Conservation (phyloP, 2,113 vertebrate species). For the Gavia stellata region DNA sequence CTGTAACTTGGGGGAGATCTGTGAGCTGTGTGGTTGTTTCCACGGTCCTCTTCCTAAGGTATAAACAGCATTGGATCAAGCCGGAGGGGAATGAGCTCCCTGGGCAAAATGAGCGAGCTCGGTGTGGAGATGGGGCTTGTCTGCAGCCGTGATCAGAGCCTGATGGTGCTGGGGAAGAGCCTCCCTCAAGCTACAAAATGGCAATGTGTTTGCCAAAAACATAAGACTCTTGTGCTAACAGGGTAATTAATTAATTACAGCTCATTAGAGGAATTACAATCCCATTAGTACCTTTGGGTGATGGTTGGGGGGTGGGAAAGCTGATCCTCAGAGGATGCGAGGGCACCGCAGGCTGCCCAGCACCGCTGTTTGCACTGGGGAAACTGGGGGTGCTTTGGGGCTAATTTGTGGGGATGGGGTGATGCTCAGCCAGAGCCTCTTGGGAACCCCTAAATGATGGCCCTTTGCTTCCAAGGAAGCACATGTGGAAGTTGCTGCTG, state of each 20-base stretch:
- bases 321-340: not conserved
- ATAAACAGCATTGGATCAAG: accelerated
- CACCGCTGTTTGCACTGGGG: not conserved
- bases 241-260: constrained; percentile 56
- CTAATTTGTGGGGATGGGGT: not conserved
- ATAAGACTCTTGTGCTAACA: constrained; percentile 10
- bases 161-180: not conserved
- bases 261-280: constrained; percentile 41
- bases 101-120: not conserved
- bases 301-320: not conserved
- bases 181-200: not conserved
- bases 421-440: not conserved
- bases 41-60: not conserved
- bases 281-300: constrained; percentile 20
- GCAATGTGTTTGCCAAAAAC: not conserved
- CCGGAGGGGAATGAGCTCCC: not conserved
- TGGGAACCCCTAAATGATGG: no score
- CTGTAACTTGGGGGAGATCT: not conserved
- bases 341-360: not conserved
- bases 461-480: not conserved
- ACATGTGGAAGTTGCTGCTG: accelerated
- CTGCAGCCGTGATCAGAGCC: accelerated
- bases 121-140: not conserved
- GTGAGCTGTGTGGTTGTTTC: not conserved
- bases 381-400: not conserved